Evolutionary conservation across 37 sponge, comb jelly and placozoan species (phyloP), one percentile per base, ranked within the genome.

Genomic region (Aplysina aerophoba): DNA sequence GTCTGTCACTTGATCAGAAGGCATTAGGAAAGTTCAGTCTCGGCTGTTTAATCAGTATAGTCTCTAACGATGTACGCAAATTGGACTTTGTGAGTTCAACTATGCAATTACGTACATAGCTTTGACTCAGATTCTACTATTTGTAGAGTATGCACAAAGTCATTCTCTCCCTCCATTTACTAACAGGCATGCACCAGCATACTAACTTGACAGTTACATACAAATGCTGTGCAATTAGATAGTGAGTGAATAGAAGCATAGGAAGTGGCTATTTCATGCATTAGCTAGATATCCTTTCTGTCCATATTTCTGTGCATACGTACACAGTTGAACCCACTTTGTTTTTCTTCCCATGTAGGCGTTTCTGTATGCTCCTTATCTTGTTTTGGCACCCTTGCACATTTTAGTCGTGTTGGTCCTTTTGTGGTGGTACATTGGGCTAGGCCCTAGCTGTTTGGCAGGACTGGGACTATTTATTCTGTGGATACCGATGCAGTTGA

Each of bases 11-110:
- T 39, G 73, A 86, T 86, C 95, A 88, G 59, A 80, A 71, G 28
- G 86, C 82, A 15, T 40, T 94, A 15, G 78, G 87, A 6, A 59
- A 84, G 84, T 31, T 94, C 20, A 83, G 92, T 17, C 81, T 81
- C 38, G 95, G 95, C n/a, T 85, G 89, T n/a, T 56, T 94, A 19
- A 58, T 94, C 82, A 94, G 91, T 39, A 79, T 94, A 2, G 89
- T 87, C 14, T 91, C 95, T 31, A 94, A 91, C 82, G 95, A 94
- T 86, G 95, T 94, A 35, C 87, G 91, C 67, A 68, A 89, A 81
- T 91, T 94, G 85, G 95, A 94, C 35, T 63, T 84, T 80, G 95
- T 93, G 24, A 75, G 86, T 71, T 71, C 64, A 62, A 62, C 24
- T 62, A 11, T 62, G 64, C 28, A n/a, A n/a, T n/a, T n/a, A n/a